Evolutionary conservation across 2,797 vertebrate genomes (phyloP).

Genomic region (Octomys mimax): DNA sequence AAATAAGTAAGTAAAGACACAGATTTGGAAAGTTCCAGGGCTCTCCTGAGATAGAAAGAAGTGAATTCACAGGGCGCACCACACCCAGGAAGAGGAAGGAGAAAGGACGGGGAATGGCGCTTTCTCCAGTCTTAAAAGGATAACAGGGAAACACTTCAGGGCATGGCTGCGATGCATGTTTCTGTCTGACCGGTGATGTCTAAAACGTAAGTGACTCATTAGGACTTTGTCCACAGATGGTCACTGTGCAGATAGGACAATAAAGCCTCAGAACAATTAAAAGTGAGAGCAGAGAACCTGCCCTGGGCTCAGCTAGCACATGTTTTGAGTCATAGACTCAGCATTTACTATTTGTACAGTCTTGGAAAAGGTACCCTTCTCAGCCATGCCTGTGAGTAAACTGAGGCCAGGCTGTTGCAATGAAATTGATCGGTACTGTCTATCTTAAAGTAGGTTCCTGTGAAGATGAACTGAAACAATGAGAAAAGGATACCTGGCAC

Average conservation of each 20-base stretch:
- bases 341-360: neutral
- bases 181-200: neutral
- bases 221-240: neutral
- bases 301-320: neutral
- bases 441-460: neutral
- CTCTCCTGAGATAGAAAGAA: neutral
- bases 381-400: neutral
- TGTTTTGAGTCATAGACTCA: neutral
- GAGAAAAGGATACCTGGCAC: neutral
- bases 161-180: neutral
- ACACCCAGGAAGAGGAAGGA: neutral
- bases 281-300: neutral
- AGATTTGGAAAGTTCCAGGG: conserved; percentile 38
- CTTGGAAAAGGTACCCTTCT: neutral
- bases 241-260: neutral
- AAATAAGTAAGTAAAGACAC: neutral
- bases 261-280: neutral
- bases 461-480: neutral
- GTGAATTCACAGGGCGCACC: conserved; percentile 7
- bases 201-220: neutral
- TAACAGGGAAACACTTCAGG: neutral
- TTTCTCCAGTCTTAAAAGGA: neutral
- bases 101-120: neutral
- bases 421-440: neutral
- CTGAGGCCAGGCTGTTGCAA: neutral